Evolutionary conservation across 2,797 vertebrate species (phyloP), one percentile per base, ranked within the genome.

Genomic region (Cyprinodon diabolis): DNA sequence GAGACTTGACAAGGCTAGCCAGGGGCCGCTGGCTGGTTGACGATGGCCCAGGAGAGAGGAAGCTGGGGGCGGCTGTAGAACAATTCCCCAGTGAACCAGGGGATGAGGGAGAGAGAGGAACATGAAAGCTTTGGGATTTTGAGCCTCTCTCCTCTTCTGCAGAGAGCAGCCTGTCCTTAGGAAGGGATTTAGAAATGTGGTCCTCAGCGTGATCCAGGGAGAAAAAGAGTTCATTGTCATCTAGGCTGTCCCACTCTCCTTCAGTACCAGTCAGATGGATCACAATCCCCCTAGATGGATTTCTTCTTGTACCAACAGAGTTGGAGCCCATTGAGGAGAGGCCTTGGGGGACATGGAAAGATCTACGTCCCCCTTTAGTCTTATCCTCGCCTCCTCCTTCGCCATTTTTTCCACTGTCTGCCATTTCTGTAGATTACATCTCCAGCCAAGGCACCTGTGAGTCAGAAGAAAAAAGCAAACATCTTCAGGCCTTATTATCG

Each of bases 1-100:
- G 86, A 2, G 96, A 96, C 87, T 96, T 96, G 68, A 96, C 96
- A 37, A 96, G 85, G 82, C 89, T 94, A 11, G 91, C 80, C 11
- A 94, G 67, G 0, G 96, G 95, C 17, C 91, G 90, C 52, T 91
- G 91, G 9, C 90, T 90, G 6, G 93, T 92, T 1, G 94, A 92
- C 11, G 93, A 68, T 0, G 81, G 30, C 3, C 89, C 80, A 0
- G 93, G 92, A 11, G 80, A 89, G 17, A 94, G 88, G 84, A 95
- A 93, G 67, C 91, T 86, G 66, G 37, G 76, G 5, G 78, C 81
- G 0, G 66, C 58, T 45, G 86, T 3, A 11, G 92, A 90, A 63
- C 85, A 89, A 74, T 91, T 92, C 7, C 87, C 90, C 43, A 94
- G 77, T 37, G 93, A 94, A 15, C 87, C 86, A 0, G 94, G 92